Evolutionary conservation across 2,888 invertebrate species (phyloP).

Genomic region (Drosophila pegasa): DNA sequence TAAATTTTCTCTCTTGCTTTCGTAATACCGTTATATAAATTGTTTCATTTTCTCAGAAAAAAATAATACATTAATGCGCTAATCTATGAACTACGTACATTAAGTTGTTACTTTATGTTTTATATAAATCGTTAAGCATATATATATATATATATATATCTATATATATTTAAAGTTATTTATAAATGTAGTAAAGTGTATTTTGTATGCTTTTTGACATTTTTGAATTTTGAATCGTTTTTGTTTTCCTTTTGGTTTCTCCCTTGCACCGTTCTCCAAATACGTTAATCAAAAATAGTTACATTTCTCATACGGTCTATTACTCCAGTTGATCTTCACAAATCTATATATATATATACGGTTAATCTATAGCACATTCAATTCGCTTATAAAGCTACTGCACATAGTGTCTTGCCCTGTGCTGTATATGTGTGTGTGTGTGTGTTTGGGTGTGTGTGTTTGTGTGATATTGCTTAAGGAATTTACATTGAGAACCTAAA

Average conservation of each 20-base stretch:
- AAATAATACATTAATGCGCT: conserved; percentile 64
- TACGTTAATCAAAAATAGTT: conserved; percentile 74
- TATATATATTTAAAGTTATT: conserved; percentile 47
- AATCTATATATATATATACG: conserved; percentile 16
- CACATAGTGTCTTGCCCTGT: conserved; percentile 44
- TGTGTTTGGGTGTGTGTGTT: conserved; percentile 17
- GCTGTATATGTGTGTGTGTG: conserved; percentile 25
- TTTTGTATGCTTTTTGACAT: conserved; percentile 57
- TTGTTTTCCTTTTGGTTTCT: conserved; percentile 26
- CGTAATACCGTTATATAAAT: conserved; percentile 61
- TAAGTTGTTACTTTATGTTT: conserved; percentile 42
- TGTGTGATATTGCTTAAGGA: conserved; percentile 48
- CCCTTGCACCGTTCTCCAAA: conserved; percentile 68
- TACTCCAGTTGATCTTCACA: conserved; percentile 26
- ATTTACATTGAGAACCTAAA: conserved; percentile 45
- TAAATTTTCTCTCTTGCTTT: conserved; percentile 34
- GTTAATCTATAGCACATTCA: conserved; percentile 54
- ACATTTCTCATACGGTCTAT: conserved; percentile 22
- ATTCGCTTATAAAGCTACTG: conserved; percentile 70
- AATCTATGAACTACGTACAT: conserved; percentile 52
- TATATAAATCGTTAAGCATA: conserved; percentile 35
- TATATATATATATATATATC: conserved; percentile 46
- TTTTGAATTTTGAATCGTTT: conserved; percentile 56
- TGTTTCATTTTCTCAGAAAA: conserved; percentile 76
- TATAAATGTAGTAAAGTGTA: conserved; percentile 61